Conservation (phyloP, 2,888 invertebrate genomes). For the Alviniconcha strummeri region DNA sequence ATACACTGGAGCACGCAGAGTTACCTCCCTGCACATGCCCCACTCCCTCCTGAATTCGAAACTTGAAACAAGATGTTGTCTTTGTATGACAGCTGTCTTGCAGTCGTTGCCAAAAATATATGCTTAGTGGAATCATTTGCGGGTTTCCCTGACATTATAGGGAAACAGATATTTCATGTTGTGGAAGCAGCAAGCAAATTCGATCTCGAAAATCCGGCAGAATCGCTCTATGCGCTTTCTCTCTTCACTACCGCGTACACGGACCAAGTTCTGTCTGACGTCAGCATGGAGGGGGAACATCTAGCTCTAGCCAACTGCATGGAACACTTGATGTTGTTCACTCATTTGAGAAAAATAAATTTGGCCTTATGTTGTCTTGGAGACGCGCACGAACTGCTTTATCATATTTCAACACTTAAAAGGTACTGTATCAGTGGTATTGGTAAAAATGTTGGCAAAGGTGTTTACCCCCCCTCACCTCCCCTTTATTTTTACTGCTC, state of each 20-base stretch:
- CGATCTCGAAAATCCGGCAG: background rate
- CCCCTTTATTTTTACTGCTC: background rate
- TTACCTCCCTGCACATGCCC: background rate
- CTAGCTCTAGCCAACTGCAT: conserved; percentile 34
- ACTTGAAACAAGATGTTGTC: background rate
- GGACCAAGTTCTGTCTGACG: conserved; percentile 21
- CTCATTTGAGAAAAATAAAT: conserved; percentile 37
- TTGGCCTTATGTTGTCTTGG: conserved; percentile 41
- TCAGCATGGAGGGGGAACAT: conserved; percentile 37
- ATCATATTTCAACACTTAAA: conserved; percentile 36
- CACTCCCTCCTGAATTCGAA: no score
- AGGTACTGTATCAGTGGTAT: conserved; percentile 16
- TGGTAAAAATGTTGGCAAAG: background rate
- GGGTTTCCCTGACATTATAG: conserved; percentile 47
- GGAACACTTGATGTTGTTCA: conserved; percentile 40
- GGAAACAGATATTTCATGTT: conserved; percentile 39
- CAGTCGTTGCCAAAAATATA: conserved; percentile 40
- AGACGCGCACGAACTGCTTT: conserved; percentile 45
- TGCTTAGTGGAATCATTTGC: conserved; percentile 43
- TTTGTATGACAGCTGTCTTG: conserved; percentile 38
- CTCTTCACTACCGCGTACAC: conserved; percentile 42
- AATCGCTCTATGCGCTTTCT: conserved; percentile 16
- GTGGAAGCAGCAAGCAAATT: conserved; percentile 35
- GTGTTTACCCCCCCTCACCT: background rate
- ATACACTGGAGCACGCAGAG: background rate